A percentile compares a stretch with the other conserved stretches of the same genome.
Conservation (phyloP, 2,888 invertebrate genomes). For the Amphimallon solstitiale region DNA sequence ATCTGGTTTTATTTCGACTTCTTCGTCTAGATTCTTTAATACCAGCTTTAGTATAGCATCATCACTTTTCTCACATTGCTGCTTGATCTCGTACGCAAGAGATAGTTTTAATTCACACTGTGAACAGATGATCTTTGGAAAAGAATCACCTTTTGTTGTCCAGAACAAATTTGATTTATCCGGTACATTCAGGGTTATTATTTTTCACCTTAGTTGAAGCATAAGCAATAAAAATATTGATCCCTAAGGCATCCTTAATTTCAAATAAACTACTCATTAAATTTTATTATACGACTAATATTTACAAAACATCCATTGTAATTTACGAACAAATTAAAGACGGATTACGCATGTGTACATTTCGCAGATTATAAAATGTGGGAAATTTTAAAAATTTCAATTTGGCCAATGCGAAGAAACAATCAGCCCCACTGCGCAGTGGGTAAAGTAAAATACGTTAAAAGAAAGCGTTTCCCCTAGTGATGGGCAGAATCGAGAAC, state of each 20-base stretch:
- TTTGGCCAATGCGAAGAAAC: no score
- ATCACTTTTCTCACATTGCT: conserved; percentile 61
- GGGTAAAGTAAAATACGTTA: no score
- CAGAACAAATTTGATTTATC: conserved; percentile 45
- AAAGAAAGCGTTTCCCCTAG: no score
- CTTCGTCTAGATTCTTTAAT: conserved; percentile 36
- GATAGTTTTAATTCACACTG: conserved; percentile 59
- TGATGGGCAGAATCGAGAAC: no score
- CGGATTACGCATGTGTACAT: no score
- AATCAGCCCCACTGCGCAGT: no score
- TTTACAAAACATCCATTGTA: no score
- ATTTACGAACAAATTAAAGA: no score
- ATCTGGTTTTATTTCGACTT: conserved; percentile 50
- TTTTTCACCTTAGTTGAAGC: conserved; percentile 58
- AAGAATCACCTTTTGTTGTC: conserved; percentile 58
- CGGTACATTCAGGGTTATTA: background rate
- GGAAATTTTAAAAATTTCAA: no score
- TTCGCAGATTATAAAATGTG: no score
- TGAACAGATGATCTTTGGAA: conserved; percentile 58
- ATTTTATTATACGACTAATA: no score
- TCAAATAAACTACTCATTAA: conserved; percentile 61
- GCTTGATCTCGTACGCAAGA: conserved; percentile 60
- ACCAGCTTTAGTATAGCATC: conserved; percentile 51
- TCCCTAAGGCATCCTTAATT: conserved; percentile 53
- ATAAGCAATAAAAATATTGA: conserved; percentile 62